Evolutionary conservation across 2,888 invertebrate genomes (phyloP).

Genomic region (Halictus quadricinctus): DNA sequence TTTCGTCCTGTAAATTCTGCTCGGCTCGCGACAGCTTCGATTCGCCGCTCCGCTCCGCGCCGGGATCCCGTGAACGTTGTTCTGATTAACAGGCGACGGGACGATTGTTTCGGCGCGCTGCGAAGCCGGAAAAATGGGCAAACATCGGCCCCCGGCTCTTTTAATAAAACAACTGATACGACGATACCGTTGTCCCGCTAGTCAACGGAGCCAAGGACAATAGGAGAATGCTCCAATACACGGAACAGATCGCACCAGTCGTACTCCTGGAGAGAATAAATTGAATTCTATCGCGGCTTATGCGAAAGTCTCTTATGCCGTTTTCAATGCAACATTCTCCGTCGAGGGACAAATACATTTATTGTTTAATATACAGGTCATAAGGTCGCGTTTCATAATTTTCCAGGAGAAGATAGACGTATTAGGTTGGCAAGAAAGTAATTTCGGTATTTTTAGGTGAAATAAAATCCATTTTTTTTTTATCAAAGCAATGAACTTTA

Average conservation of each 20-base stretch:
- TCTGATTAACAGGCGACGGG: conserved; percentile 24
- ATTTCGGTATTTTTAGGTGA: too few species aligned
- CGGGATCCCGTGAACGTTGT: conserved; percentile 3
- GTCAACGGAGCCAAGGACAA: neutral
- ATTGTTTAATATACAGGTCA: too few species aligned
- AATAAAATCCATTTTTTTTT: too few species aligned
- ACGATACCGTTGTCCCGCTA: conserved; percentile 2
- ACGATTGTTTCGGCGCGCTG: conserved; percentile 27
- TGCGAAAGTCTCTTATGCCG: neutral
- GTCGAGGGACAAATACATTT: neutral
- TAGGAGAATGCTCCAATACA: neutral
- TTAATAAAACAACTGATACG: conserved; percentile 10
- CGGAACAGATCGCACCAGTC: neutral
- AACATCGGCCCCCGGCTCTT: neutral
- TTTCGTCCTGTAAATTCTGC: conserved; percentile 41
- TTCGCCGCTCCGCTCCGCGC: neutral
- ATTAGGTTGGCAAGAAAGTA: too few species aligned
- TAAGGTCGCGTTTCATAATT: too few species aligned
- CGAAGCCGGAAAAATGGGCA: conserved; percentile 8
- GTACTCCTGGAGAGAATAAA: neutral
- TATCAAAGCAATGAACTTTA: too few species aligned
- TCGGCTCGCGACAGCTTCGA: conserved; percentile 30
- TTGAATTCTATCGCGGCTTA: neutral
- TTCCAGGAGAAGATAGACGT: too few species aligned
- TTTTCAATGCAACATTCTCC: neutral